Base-by-base conservation (phyloP, 2,113 vertebrate species). In the Eupsittula cactorum region DNA sequence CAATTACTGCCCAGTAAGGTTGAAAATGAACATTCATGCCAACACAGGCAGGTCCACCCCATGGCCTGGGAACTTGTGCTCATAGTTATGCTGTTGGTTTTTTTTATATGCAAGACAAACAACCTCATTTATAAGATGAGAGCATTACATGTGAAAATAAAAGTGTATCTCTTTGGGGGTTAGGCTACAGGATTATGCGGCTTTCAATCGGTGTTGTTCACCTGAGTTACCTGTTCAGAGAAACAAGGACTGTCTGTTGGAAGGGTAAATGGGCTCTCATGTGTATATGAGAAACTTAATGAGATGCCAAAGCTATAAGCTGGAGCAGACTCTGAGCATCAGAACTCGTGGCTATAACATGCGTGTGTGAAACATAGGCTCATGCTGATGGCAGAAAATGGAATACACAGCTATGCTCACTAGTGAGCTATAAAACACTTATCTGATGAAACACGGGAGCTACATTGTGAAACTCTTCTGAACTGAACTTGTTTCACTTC, bases 1-100 rank as follows among this genome's bases (percentile, higher is more conserved):
- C 8, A 39, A 84, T 90, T 95, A 97, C 76, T 88, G 82, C 90
- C 68, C 93, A 80, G 65, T 88, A 86, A 92, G 68, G 85, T 62
- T 96, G 89, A 94, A 98, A 97, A 95, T 4, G 4, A 13, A 10
- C 13, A 33, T 65, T 33, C 47, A 46, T 85, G 29, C 65, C 44
- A 14, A 50, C 11, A 42, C 35, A 64, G 42, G 21, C n/a, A 68
- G 49, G 76, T 71, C 62, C 67, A 20, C 27, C 49, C 67, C 24
- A 4, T 53, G 83, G 63, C 67, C 91, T 50, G 53, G 52, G 41
- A 74, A 42, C 46, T 67, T 16, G 24, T 63, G 62, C 92, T 97
- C 12, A 13, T 65, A 49, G 62, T 28, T 41, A 37, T 39, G 25
- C 14, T 49, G 41, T 16, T 79, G 33, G 59, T 57, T 78, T 83